A percentile compares a stretch with the other conserved stretches of the same genome.
phyloP scores from a whole-genome alignment of 2,888 invertebrate species.

The Graphium colonna region DNA sequence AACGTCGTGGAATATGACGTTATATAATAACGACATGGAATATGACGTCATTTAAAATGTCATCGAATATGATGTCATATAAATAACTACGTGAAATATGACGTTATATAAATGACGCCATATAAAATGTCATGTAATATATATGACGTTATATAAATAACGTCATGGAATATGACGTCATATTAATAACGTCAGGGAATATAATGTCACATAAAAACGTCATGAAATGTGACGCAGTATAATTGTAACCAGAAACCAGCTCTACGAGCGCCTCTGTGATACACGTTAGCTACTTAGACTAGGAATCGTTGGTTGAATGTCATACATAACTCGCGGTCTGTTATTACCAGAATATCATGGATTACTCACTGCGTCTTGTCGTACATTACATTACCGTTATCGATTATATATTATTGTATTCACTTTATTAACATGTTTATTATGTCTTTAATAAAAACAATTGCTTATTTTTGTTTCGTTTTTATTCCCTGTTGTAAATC shows the following conservation, averaged over 20 bases:
- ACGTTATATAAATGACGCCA: slow-evolving; percentile 2
- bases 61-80: no score
- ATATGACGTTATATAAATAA: background rate
- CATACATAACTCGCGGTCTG: slow-evolving; percentile 46
- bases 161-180: background rate
- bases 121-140: no score
- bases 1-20: no score
- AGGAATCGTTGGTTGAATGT: slow-evolving; percentile 52
- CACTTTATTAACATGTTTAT: slow-evolving; percentile 79
- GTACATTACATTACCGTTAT: slow-evolving; percentile 58
- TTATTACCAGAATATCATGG: slow-evolving; percentile 43
- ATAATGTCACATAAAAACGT: background rate
- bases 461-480: slow-evolving; percentile 55
- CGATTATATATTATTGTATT: slow-evolving; percentile 69
- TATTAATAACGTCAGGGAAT: background rate
- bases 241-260: slow-evolving; percentile 40
- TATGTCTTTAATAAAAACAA: slow-evolving; percentile 78
- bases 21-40: background rate
- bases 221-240: slow-evolving; percentile 35
- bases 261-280: slow-evolving; percentile 69
- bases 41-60: no score
- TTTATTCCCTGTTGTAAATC: slow-evolving; percentile 19
- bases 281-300: slow-evolving; percentile 61
- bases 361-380: slow-evolving; percentile 54
- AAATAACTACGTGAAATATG: no score